Evolutionary conservation across 2,113 vertebrate species (phyloP).

Genomic region (Mustelus asterias): DNA sequence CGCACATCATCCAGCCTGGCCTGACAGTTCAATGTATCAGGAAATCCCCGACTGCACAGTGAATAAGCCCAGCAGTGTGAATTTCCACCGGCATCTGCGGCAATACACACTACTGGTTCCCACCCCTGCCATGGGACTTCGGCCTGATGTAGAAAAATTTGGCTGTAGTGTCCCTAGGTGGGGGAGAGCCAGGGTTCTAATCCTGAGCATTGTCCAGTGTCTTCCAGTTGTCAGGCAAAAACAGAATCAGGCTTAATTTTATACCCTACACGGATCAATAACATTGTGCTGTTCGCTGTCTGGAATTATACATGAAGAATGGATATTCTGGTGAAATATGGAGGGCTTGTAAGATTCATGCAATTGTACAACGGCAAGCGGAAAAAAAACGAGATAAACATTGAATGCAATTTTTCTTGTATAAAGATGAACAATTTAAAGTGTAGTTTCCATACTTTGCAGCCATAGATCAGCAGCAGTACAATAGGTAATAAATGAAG

Average conservation of each 20-base stretch:
- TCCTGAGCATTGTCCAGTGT: background rate
- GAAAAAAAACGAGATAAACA: conserved; percentile 14
- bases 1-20: too few species aligned
- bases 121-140: too few species aligned
- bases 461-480: conserved; percentile 12
- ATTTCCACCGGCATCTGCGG: too few species aligned
- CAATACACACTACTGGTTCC: too few species aligned
- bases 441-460: conserved; percentile 16
- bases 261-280: background rate
- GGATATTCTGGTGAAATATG: background rate
- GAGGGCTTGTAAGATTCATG: background rate
- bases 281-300: background rate
- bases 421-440: conserved; percentile 10
- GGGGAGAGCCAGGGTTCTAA: background rate
- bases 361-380: background rate
- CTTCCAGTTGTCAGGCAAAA: background rate
- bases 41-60: too few species aligned
- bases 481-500: conserved; percentile 20
- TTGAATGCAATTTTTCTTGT: conserved; percentile 10
- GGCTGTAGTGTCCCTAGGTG: too few species aligned
- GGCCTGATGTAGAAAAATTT: too few species aligned
- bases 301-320: conserved; percentile 5
- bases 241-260: background rate
- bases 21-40: too few species aligned
- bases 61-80: too few species aligned